phyloP scores from a whole-genome alignment of 2,113 vertebrate genomes.

The Bubalus kerabau region DNA sequence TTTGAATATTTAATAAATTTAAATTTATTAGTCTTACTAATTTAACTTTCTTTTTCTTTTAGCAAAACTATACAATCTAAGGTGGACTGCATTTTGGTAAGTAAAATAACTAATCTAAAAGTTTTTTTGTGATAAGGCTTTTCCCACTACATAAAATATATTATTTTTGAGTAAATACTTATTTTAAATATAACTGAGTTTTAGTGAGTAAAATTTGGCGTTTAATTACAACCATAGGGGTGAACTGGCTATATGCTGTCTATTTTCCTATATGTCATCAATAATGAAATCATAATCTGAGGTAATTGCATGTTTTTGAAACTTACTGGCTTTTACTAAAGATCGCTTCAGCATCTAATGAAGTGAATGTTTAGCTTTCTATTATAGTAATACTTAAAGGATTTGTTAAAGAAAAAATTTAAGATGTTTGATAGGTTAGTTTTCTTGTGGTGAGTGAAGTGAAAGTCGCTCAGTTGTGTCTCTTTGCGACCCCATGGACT shows the following conservation, averaged over 20 bases:
- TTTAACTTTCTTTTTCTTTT: constrained; percentile 76
- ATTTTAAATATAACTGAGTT: constrained; percentile 12
- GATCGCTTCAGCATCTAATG: constrained; percentile 3
- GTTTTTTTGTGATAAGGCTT: neutral
- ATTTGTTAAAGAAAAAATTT: constrained; percentile 3
- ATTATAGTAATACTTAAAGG: neutral
- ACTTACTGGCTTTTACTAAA: constrained; percentile 31
- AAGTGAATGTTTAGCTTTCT: neutral
- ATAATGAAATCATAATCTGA: constrained; percentile 13
- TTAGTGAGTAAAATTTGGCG: neutral
- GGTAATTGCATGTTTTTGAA: constrained; percentile 23
- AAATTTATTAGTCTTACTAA: constrained; percentile 69
- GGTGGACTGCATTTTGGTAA: constrained; percentile 99
- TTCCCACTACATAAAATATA: neutral
- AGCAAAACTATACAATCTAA: constrained; percentile 99
- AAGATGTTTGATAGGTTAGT: neutral
- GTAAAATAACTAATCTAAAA: constrained; percentile 77
- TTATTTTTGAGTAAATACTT: neutral
- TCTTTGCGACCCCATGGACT: neutral
- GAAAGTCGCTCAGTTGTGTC: neutral
- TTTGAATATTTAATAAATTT: constrained; percentile 39
- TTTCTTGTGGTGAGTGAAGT: neutral
- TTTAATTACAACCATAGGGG: neutral
- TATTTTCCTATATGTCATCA: constrained; percentile 9
- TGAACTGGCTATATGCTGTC: neutral